Evolutionary conservation across 1,140 invertebrate genomes (phyloP).

Genomic region (Stegodyphus dumicola): DNA sequence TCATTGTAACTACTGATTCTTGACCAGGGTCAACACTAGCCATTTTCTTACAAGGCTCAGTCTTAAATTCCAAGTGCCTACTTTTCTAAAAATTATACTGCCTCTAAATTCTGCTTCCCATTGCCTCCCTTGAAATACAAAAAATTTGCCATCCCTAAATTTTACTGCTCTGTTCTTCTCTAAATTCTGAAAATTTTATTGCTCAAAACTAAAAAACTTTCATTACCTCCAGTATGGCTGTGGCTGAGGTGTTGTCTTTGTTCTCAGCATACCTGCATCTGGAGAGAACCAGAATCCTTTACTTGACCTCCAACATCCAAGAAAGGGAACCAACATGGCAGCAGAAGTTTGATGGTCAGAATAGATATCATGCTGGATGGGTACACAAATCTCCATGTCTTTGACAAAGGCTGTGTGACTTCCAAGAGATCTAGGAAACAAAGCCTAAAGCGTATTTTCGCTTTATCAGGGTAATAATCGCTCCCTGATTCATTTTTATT

Average conservation of each 20-base stretch:
- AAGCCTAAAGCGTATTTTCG: not conserved
- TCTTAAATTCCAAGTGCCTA: too few species aligned
- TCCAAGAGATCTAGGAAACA: not conserved
- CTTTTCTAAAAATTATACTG: too few species aligned
- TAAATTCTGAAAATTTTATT: too few species aligned
- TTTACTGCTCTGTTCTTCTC: too few species aligned
- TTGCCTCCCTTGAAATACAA: too few species aligned
- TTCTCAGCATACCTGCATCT: not conserved
- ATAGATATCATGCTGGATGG: not conserved
- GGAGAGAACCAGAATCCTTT: not conserved
- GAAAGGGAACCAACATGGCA: not conserved
- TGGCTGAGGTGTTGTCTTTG: too few species aligned
- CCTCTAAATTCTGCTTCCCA: too few species aligned
- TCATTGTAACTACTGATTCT: not conserved
- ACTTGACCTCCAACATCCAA: not conserved
- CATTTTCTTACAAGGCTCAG: too few species aligned
- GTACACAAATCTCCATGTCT: not conserved
- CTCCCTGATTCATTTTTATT: not conserved
- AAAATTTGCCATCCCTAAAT: too few species aligned
- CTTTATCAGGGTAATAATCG: not conserved
- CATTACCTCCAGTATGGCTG: too few species aligned
- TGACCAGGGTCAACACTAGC: too few species aligned
- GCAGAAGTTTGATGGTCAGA: not conserved
- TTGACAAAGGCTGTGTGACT: not conserved
- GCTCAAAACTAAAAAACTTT: too few species aligned